Percentiles rank a stretch among this genome's conserved stretches.
These are phyloP conservation scores for Antheraea assamensis DNA, from an alignment of 2,888 invertebrate species.

Conservation along the genomic window DNA sequence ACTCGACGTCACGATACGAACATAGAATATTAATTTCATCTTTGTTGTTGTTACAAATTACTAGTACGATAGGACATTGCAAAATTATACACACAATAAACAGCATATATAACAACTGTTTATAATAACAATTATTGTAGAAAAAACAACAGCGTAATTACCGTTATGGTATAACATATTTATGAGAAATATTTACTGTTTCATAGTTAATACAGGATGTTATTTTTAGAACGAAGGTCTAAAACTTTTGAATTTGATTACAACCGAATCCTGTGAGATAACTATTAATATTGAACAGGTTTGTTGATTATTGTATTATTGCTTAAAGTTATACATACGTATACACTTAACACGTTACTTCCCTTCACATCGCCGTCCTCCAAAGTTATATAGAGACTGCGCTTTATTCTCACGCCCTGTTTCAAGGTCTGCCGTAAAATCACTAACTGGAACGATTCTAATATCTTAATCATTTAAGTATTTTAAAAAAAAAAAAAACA, in stretches of 20 bases:
- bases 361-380: conserved; percentile 29
- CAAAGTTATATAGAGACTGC: conserved; percentile 25
- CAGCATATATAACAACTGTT: too few species aligned
- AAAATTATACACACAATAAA: too few species aligned
- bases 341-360: not conserved
- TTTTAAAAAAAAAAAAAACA: too few species aligned
- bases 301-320: not conserved
- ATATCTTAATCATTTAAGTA: too few species aligned
- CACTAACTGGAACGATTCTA: not conserved
- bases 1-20: too few species aligned
- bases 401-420: conserved; percentile 35
- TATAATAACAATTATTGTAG: too few species aligned
- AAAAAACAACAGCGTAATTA: too few species aligned
- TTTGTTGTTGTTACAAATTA: too few species aligned
- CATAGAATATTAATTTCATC: too few species aligned
- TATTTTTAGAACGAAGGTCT: not conserved
- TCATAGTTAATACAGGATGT: not conserved
- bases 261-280: not conserved
- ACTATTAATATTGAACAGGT: not conserved
- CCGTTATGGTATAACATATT: too few species aligned
- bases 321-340: not conserved
- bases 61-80: too few species aligned
- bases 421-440: conserved; percentile 22
- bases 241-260: not conserved
- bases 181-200: not conserved